phyloP scores from a whole-genome alignment of 2,113 vertebrate species.

The Phoxinus phoxinus region DNA sequence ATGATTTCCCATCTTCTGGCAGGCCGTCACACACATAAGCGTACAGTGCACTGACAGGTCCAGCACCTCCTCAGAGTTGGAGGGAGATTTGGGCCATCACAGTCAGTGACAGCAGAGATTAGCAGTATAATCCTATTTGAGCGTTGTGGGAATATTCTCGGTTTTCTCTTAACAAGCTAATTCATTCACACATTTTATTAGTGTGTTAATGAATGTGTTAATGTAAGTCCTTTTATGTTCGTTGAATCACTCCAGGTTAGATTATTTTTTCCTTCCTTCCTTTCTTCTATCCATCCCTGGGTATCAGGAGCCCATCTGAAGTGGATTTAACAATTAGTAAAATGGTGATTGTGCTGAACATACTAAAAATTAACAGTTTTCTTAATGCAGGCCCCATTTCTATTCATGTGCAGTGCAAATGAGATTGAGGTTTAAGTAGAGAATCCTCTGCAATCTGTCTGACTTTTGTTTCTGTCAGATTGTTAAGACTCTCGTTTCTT shows the following conservation, averaged over 20 bases:
- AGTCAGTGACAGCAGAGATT: slow-evolving; percentile 87
- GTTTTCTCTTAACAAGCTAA: slow-evolving; percentile 80
- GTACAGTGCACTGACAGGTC: slow-evolving; percentile 76
- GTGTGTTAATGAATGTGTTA: slow-evolving; percentile 48
- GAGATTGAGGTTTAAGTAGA: slow-evolving; percentile 3
- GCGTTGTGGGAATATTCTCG: slow-evolving; percentile 78
- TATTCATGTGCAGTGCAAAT: slow-evolving; percentile 35
- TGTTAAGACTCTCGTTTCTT: slow-evolving; percentile 40
- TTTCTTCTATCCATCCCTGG: not conserved
- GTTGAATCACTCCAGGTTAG: slow-evolving; percentile 12
- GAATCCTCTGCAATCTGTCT: slow-evolving; percentile 42
- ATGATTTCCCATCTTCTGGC: slow-evolving; percentile 44
- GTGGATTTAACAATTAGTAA: slow-evolving; percentile 23
- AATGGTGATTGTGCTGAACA: not conserved
- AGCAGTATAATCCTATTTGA: slow-evolving; percentile 82
- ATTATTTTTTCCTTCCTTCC: not conserved
- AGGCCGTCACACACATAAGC: slow-evolving; percentile 65
- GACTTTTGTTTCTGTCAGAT: slow-evolving; percentile 45
- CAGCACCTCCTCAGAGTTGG: slow-evolving; percentile 78
- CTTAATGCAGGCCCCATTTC: not conserved
- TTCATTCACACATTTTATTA: slow-evolving; percentile 52
- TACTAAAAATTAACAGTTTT: not conserved
- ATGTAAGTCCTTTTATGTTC: slow-evolving; percentile 36
- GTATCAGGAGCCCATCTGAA: not conserved
- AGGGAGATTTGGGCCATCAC: slow-evolving; percentile 81